Conservation (phyloP, 2,888 invertebrate species). For the Ptilodon capucinus region DNA sequence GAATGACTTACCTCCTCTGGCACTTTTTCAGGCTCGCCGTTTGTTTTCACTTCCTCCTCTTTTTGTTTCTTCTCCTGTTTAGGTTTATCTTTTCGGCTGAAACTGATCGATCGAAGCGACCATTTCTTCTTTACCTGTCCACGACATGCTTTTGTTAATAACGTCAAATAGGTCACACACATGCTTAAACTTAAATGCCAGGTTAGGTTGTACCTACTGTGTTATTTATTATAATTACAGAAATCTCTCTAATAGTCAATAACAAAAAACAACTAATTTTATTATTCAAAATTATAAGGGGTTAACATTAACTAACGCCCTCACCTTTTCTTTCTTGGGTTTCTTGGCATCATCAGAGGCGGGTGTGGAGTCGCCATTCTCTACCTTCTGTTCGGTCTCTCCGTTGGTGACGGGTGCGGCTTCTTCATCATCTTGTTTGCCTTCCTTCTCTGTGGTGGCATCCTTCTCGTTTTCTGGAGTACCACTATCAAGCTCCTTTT, state of each 20-base stretch:
- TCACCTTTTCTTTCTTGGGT: conserved; percentile 85
- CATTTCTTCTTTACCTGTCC: conserved; percentile 92
- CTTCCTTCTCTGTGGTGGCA: conserved; percentile 85
- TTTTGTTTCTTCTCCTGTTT: conserved; percentile 89
- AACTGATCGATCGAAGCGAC: conserved; percentile 94
- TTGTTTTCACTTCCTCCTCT: conserved; percentile 80
- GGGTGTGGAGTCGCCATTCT: conserved; percentile 63
- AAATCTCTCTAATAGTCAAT: too few relatives aligned
- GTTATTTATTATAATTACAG: not conserved
- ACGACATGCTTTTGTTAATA: conserved; percentile 53
- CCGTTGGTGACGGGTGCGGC: conserved; percentile 65
- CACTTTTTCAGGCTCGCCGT: conserved; percentile 84
- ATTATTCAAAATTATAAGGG: not conserved
- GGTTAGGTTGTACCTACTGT: conserved; percentile 20
- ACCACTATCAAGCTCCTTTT: conserved; percentile 80
- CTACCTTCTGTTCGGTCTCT: conserved; percentile 67
- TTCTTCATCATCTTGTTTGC: conserved; percentile 56
- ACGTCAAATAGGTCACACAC: conserved; percentile 40
- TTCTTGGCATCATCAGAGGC: conserved; percentile 80
- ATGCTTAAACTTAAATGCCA: conserved; percentile 33
- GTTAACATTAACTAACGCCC: not conserved
- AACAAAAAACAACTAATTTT: not conserved
- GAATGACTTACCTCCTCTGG: conserved; percentile 84
- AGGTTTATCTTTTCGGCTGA: conserved; percentile 93
- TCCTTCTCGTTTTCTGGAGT: conserved; percentile 87